A percentile compares a stretch with the other conserved stretches of the same genome.
Conservation (phyloP, 1,140 invertebrate species). For the Anastatus disparis region DNA sequence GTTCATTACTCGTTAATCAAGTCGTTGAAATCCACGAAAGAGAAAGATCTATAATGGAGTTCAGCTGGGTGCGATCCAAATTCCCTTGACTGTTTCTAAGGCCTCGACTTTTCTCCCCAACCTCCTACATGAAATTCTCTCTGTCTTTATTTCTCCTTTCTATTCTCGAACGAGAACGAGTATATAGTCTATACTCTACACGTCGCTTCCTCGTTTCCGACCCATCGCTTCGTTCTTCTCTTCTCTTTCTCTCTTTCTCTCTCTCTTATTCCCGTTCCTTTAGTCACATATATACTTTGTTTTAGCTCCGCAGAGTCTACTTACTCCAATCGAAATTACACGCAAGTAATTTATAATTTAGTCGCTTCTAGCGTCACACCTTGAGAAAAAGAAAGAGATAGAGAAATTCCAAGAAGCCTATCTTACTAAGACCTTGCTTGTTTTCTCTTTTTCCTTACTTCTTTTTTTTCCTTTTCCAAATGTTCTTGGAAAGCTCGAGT, state of each 20-base stretch:
- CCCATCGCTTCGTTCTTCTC: neutral
- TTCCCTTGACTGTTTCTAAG: too few species aligned
- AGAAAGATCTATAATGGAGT: too few species aligned
- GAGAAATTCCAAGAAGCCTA: neutral
- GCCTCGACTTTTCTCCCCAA: neutral
- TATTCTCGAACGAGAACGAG: too few species aligned
- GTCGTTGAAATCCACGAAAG: too few species aligned
- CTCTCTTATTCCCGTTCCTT: neutral
- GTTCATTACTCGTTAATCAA: too few species aligned
- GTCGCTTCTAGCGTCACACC: conserved; percentile 6
- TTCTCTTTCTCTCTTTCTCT: neutral
- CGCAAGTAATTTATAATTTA: conserved; percentile 51
- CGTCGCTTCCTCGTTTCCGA: too few species aligned
- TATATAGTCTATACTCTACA: too few species aligned
- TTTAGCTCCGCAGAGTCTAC: conserved; percentile 29
- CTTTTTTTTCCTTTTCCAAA: neutral
- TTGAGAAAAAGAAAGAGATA: neutral
- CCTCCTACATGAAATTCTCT: neutral
- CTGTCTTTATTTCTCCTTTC: too few species aligned
- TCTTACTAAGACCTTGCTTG: too few species aligned
- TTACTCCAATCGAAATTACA: conserved; percentile 41
- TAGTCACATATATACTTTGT: neutral
- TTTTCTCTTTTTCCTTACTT: neutral
- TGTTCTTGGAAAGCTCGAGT: neutral
- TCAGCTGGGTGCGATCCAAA: too few species aligned